A percentile compares a stretch with the other conserved stretches of the same genome.
phyloP scores from a whole-genome alignment of 2,888 invertebrate species.

The Cyclophora albipunctata region DNA sequence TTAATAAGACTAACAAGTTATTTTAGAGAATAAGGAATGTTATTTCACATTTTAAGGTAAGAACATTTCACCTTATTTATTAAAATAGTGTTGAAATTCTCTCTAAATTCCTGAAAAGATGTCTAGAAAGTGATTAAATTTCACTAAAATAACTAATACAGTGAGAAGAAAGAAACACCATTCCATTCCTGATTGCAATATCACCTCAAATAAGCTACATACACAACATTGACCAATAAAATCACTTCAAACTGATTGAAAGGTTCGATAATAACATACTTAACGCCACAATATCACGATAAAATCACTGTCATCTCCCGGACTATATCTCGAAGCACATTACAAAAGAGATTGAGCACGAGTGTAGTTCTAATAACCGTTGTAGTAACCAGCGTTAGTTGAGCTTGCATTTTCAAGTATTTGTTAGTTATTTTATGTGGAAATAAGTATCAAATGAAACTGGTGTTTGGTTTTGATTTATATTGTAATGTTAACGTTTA shows the following conservation, averaged over 20 bases:
- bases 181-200: too few species aligned
- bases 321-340: background rate
- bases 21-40: too few species aligned
- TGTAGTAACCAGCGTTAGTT: conserved; percentile 13
- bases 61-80: too few species aligned
- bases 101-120: too few species aligned
- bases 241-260: conserved; percentile 12
- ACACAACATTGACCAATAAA: too few species aligned
- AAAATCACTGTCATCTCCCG: conserved; percentile 4
- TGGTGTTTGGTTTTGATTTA: conserved; percentile 25
- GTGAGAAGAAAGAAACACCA: too few species aligned
- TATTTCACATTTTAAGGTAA: too few species aligned
- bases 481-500: conserved; percentile 23
- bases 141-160: too few species aligned
- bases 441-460: conserved; percentile 14
- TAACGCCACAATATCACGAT: conserved; percentile 5
- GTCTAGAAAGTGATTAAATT: too few species aligned
- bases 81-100: too few species aligned
- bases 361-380: conserved; percentile 7
- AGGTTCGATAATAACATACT: conserved; percentile 12
- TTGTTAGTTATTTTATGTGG: conserved; percentile 5
- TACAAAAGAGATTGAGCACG: conserved; percentile 1
- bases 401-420: conserved; percentile 5
- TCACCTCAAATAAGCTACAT: too few species aligned
- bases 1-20: too few species aligned